Conservation (phyloP, 53 echinoderm and acorn worm genomes). For the Mesocentrotus franciscanus region DNA sequence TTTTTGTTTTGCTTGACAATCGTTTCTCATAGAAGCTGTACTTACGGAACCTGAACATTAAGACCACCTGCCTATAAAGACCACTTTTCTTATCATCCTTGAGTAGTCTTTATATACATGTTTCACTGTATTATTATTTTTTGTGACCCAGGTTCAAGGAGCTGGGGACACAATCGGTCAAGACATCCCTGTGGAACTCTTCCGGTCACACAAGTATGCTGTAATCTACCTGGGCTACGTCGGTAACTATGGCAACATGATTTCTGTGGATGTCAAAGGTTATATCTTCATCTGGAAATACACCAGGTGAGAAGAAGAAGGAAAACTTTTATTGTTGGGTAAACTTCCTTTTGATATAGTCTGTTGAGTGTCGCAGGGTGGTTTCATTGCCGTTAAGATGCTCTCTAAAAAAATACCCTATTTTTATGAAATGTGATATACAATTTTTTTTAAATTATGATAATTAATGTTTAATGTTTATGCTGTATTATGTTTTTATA, state of each 20-base stretch:
- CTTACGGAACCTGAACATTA: no score
- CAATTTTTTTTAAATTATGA: no score
- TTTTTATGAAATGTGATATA: no score
- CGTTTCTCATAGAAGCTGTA: no score
- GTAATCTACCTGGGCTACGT: constrained; percentile 85
- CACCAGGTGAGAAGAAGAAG: constrained; percentile 69
- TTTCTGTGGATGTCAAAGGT: constrained; percentile 87
- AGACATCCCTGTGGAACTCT: constrained; percentile 82
- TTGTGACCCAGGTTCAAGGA: constrained; percentile 35
- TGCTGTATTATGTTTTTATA: not conserved
- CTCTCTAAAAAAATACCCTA: not conserved
- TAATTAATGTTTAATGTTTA: no score
- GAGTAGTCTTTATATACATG: no score
- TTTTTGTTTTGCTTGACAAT: no score
- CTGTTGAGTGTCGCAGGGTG: not conserved
- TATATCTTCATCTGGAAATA: constrained; percentile 89
- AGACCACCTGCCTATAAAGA: no score
- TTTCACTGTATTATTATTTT: no score
- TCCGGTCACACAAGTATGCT: constrained; percentile 80
- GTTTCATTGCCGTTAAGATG: not conserved
- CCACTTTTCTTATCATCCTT: no score
- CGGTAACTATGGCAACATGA: constrained; percentile 88
- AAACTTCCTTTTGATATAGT: not conserved
- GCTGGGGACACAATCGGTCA: constrained; percentile 79
- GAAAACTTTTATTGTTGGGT: not conserved